Evolutionary conservation across 2,888 invertebrate species (phyloP).

Genomic region (Panopea generosa): DNA sequence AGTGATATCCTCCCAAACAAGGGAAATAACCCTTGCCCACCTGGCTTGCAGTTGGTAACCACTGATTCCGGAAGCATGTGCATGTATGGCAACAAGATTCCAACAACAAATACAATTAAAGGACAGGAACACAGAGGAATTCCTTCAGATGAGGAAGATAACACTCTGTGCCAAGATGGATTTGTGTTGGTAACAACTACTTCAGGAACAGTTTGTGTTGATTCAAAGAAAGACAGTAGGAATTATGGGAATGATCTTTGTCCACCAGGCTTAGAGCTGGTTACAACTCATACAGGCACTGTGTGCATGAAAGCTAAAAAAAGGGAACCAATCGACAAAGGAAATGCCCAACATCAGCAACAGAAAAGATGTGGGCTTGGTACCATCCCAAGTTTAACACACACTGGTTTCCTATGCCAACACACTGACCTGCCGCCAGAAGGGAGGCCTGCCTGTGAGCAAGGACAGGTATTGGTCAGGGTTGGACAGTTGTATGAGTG

Average conservation of each 20-base stretch:
- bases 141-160: not conserved
- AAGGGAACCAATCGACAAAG: too few relatives aligned
- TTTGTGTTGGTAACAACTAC: slow-evolving; percentile 6
- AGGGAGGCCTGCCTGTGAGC: slow-evolving; percentile 28
- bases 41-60: slow-evolving; percentile 34
- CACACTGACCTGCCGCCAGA: slow-evolving; percentile 16
- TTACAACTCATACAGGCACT: too few relatives aligned
- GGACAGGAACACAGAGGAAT: not conserved
- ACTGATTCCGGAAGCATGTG: not conserved
- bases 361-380: slow-evolving; percentile 34
- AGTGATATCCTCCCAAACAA: too few relatives aligned
- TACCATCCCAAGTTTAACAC: slow-evolving; percentile 41
- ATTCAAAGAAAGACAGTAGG: too few relatives aligned
- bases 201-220: not conserved
- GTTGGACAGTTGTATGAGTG: slow-evolving; percentile 43
- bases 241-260: too few relatives aligned
- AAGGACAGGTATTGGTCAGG: slow-evolving; percentile 29
- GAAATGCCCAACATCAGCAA: too few relatives aligned
- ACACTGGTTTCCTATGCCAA: slow-evolving; percentile 48
- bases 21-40: slow-evolving; percentile 36
- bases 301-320: too few relatives aligned
- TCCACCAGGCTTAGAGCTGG: too few relatives aligned
- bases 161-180: not conserved
- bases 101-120: not conserved
- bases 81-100: not conserved